Evolutionary conservation across 2,888 invertebrate genomes (phyloP).

Genomic region (Timandra comae): DNA sequence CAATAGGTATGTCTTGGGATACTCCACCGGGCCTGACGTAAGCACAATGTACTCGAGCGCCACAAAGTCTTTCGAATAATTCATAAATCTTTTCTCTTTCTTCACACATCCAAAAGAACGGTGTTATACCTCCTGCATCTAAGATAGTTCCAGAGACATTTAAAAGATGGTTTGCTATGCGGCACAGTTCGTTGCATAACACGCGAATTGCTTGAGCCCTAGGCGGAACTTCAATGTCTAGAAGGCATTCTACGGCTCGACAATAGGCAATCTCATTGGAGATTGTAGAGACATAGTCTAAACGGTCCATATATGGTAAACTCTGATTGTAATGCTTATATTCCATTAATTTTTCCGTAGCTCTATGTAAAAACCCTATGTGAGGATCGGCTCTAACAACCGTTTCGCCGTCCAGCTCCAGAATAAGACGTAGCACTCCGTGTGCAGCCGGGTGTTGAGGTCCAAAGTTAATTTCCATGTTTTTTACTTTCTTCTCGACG

Average conservation of each 20-base stretch:
- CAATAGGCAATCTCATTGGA: slow-evolving; percentile 87
- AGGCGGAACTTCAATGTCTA: slow-evolving; percentile 85
- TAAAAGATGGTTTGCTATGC: slow-evolving; percentile 88
- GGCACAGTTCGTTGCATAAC: slow-evolving; percentile 84
- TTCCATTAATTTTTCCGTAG: slow-evolving; percentile 93
- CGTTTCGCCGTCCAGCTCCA: slow-evolving; percentile 89
- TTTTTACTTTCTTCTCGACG: slow-evolving; percentile 78
- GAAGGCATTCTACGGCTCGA: slow-evolving; percentile 88
- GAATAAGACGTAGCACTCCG: slow-evolving; percentile 87
- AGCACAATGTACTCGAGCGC: slow-evolving; percentile 89
- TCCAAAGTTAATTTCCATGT: slow-evolving; percentile 88
- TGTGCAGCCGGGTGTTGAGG: slow-evolving; percentile 95
- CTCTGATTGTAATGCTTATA: slow-evolving; percentile 91
- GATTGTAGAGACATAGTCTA: slow-evolving; percentile 92
- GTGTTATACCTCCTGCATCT: slow-evolving; percentile 91
- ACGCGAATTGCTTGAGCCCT: slow-evolving; percentile 89
- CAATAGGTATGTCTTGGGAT: slow-evolving; percentile 71
- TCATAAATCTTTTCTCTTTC: slow-evolving; percentile 92
- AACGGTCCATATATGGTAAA: slow-evolving; percentile 90
- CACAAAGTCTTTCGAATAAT: slow-evolving; percentile 88
- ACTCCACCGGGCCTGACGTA: slow-evolving; percentile 92
- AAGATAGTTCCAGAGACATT: slow-evolving; percentile 84
- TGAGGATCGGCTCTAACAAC: slow-evolving; percentile 89
- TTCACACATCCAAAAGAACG: slow-evolving; percentile 94
- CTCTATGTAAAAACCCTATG: slow-evolving; percentile 90